Base-by-base conservation (phyloP, 2,113 vertebrate genomes). In the Sturnira hondurensis region DNA sequence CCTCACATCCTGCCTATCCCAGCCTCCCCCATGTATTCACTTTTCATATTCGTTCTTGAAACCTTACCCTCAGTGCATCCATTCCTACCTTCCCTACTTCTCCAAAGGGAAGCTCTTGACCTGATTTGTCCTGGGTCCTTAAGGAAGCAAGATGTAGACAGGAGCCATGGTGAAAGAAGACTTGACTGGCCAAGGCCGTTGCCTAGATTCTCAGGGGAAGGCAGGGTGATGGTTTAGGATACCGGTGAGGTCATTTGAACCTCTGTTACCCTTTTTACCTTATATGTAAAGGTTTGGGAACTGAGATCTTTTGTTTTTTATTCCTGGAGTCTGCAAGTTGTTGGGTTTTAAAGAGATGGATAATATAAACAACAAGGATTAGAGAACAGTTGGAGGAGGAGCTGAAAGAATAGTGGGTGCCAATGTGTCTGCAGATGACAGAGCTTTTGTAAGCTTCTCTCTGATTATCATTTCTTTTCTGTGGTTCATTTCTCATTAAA, bases 401-500 rank as follows among this genome's bases (percentile, higher is more conserved):
- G 96, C 78, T n/a, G 78, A 56, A 71, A 83, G 82, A 96, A 74
- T 41, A 83, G 93, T 95, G 73, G 24, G 33, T 93, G 94, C 91
- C 93, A 89, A 26, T 33, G 65, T 86, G 86, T 89, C 93, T 86
- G 38, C 52, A n/a, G 70, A 96, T 95, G 97, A 96, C 96, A 95
- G 89, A 77, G 89, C 77, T 93, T 96, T 97, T 94, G 95, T 95
- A n/a, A 97, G 85, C 61, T 41, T 92, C 81, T 80, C 94, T 95
- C 95, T 86, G 77, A 97, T 97, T 96, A 94, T 73, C 71, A 77
- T 95, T 50, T 93, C 89, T 97, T 96, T 86, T 94, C 95, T 91
- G 91, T 56, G 93, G 67, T 76, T 97, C 95, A 88, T 97, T 97
- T 96, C 94, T 94, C 91, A 97, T 96, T 95, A 96, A 94, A 95